A percentile compares a stretch with the other conserved stretches of the same genome.
Evolutionary conservation across 2,113 vertebrate genomes (phyloP).

Genomic region (Pelodiscus sinensis): DNA sequence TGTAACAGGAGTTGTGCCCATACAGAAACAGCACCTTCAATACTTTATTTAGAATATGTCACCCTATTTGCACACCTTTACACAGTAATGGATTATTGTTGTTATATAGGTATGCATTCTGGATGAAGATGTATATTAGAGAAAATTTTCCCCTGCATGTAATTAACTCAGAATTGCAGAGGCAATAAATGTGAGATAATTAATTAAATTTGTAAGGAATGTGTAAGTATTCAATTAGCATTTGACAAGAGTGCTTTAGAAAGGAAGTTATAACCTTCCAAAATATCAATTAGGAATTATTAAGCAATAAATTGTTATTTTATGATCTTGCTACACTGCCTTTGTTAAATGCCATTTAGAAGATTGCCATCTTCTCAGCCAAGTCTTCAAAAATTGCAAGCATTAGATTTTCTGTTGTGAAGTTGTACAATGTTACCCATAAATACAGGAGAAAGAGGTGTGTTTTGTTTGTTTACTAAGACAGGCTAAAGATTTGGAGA

Average conservation of each 20-base stretch:
- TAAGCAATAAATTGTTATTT: constrained; percentile 31
- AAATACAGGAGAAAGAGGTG: not conserved
- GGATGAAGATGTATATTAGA: not conserved
- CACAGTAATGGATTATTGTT: not conserved
- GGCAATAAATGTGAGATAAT: constrained; percentile 28
- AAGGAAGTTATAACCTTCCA: constrained; percentile 52
- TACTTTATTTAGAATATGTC: not conserved
- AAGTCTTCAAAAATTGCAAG: not conserved
- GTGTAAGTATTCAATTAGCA: constrained; percentile 34
- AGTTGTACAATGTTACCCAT: not conserved
- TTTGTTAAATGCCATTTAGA: constrained; percentile 1
- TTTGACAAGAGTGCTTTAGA: constrained; percentile 39
- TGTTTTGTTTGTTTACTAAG: not conserved
- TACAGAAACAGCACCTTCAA: not conserved
- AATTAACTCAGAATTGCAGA: constrained; percentile 28
- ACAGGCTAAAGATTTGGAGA: not conserved
- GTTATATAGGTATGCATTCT: not conserved
- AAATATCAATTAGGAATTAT: constrained; percentile 49
- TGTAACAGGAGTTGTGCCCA: accelerated
- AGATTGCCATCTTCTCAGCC: not conserved
- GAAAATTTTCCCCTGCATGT: constrained; percentile 4
- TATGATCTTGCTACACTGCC: not conserved
- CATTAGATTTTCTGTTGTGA: not conserved
- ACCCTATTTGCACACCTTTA: not conserved
- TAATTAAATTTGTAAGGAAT: constrained; percentile 35